Evolutionary conservation across 1,140 invertebrate species (phyloP), one percentile per base, ranked within the genome.

Genomic region (Caenorhabditis elegans): DNA sequence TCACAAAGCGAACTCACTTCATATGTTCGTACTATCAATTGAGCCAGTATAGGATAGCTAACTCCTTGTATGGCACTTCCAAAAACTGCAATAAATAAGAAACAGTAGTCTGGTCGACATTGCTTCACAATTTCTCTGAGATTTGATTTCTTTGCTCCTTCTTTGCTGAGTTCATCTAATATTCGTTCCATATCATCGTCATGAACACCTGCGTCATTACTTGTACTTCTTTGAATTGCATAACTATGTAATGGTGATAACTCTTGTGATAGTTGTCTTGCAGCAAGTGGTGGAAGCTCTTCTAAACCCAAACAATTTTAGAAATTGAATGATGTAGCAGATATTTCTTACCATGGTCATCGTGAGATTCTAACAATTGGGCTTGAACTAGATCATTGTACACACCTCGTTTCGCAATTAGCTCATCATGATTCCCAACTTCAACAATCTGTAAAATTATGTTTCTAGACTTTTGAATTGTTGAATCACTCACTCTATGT

Each of bases 321-420:
- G 0, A 34, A 8, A 22, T 4, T 15, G 15, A 5, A 43, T 8
- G 15, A 43, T 15, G 39, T 43, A 43, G 39, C 39, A 8, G 5
- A 15, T 55, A 6, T 10, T 55, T 60, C 60, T 13, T 34, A 34
- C 17, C 5, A 3, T 39, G 17, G 5, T 70, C n/a, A 6, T 70
- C 60, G 2, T 1, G 5, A 15, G 60, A 39, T 2, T 70, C 13
- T 31, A 80, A 47, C 6, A 70, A n/a, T 75, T 93, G 92, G 0
- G 92, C 60, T 43, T 39, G 31, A 22, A 70, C n/a, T 6, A 70
- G n/a, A 3, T 39, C 19, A 31, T 39, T 22, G 19, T 48, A 77
- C 5, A 31, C 24, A 0, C 17, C 24, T 22, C 15, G 2, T 28
- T 48, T 48, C 13, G 15, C 47, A 2, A 49, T 48, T 3, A 77